Conservation (phyloP, 2,113 vertebrate genomes). For the Macquaria ambigua region DNA sequence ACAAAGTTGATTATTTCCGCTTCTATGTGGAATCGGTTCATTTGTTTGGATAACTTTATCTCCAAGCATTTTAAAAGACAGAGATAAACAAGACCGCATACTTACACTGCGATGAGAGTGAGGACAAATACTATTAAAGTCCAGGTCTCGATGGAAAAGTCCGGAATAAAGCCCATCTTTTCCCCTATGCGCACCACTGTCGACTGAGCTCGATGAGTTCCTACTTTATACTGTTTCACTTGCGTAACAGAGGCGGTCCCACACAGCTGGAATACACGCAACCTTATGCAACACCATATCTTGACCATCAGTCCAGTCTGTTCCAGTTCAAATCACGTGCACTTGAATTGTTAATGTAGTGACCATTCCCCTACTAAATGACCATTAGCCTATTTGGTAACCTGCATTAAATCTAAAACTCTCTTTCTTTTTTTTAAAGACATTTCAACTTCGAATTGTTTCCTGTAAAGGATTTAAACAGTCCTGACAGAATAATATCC, state of each 20-base stretch:
- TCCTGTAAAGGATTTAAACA: not conserved
- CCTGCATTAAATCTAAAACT: too few species aligned
- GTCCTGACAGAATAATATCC: not conserved
- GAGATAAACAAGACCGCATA: not conserved
- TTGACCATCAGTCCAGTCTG: not conserved
- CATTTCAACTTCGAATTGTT: not conserved
- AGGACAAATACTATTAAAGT: conserved; percentile 59
- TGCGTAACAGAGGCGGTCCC: not conserved
- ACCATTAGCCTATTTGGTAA: not conserved
- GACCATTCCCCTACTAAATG: not conserved
- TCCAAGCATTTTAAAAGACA: not conserved
- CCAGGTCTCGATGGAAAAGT: conserved; percentile 68
- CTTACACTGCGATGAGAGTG: conserved; percentile 76
- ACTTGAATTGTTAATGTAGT: not conserved
- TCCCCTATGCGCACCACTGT: fast-evolving
- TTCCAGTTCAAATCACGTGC: too few species aligned
- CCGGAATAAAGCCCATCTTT: conserved; percentile 36
- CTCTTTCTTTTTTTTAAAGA: too few species aligned
- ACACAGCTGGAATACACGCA: not conserved
- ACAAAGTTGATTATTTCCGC: not conserved
- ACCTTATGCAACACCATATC: not conserved
- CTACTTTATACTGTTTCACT: fast-evolving
- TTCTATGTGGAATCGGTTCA: not conserved
- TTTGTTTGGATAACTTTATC: not conserved
- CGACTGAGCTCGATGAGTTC: fast-evolving